Conservation (phyloP, 2,797 vertebrate species). For the Macroramphosus scolopax region DNA sequence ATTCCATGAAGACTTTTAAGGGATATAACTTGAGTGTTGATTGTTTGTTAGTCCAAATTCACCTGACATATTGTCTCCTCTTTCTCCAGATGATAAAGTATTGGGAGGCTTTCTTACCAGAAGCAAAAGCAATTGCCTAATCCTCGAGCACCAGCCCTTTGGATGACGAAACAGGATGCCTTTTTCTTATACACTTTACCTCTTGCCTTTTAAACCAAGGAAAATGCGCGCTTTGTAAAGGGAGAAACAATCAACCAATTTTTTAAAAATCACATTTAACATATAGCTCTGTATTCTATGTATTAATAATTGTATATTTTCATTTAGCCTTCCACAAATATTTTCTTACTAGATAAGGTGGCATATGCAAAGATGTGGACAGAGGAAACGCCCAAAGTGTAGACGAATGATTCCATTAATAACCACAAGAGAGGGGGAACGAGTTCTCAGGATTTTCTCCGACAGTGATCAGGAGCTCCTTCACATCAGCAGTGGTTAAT, state of each 20-base stretch:
- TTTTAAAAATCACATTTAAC: constrained; percentile 72
- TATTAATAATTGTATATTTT: constrained; percentile 84
- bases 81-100: constrained; percentile 90
- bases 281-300: constrained; percentile 75
- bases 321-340: constrained; percentile 88
- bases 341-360: constrained; percentile 85
- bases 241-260: constrained; percentile 75
- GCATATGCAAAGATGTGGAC: constrained; percentile 50
- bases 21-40: no score
- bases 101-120: constrained; percentile 97
- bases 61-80: not conserved
- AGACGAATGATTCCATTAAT: constrained; percentile 47
- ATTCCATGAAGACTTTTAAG: no score
- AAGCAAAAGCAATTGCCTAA: constrained; percentile 98
- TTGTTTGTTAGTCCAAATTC: no score
- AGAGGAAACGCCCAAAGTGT: constrained; percentile 9
- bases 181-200: constrained; percentile 85
- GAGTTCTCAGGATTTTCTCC: constrained; percentile 55
- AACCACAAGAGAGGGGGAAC: constrained; percentile 27
- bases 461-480: constrained; percentile 39
- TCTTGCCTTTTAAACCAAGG: constrained; percentile 82
- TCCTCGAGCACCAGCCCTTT: constrained; percentile 40
- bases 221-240: constrained; percentile 65
- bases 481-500: constrained; percentile 50
- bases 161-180: constrained; percentile 70